A percentile compares a stretch with the other conserved stretches of the same genome.
Conservation (phyloP, 2,888 invertebrate genomes). For the Rapana venosa region DNA sequence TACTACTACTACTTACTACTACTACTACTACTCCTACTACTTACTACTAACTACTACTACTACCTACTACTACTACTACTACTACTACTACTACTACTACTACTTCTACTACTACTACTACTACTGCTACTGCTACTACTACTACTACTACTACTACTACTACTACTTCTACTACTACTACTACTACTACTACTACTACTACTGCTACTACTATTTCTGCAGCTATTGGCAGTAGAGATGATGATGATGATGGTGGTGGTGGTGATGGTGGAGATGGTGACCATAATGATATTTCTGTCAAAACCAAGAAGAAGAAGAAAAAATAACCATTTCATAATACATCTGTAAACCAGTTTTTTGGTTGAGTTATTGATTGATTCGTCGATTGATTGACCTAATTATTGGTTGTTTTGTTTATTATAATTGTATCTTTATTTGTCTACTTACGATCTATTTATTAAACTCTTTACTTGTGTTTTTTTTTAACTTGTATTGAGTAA, state of each 20-base stretch:
- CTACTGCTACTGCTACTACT: slow-evolving; percentile 11
- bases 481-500: too few relatives aligned
- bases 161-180: slow-evolving; percentile 37
- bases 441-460: too few relatives aligned
- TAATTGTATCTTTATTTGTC: too few relatives aligned
- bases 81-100: not conserved
- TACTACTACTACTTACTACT: not conserved
- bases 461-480: too few relatives aligned
- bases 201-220: not conserved
- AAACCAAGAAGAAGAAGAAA: too few relatives aligned
- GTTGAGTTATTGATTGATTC: too few relatives aligned
- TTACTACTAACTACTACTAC: slow-evolving; percentile 19
- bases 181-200: slow-evolving; percentile 30
- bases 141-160: slow-evolving; percentile 11
- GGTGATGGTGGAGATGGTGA: not conserved
- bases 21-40: slow-evolving; percentile 3
- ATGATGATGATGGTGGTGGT: not conserved
- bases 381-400: too few relatives aligned
- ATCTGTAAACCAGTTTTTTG: too few relatives aligned
- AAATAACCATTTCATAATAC: too few relatives aligned
- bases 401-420: too few relatives aligned
- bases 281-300: not conserved
- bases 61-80: slow-evolving; percentile 38
- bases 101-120: not conserved
- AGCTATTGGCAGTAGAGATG: not conserved